A percentile compares a stretch with the other conserved stretches of the same genome.
phyloP scores from a whole-genome alignment of 30 jellyfish, hydroid and myxozoan genomes.

The Aurelia aurita region DNA sequence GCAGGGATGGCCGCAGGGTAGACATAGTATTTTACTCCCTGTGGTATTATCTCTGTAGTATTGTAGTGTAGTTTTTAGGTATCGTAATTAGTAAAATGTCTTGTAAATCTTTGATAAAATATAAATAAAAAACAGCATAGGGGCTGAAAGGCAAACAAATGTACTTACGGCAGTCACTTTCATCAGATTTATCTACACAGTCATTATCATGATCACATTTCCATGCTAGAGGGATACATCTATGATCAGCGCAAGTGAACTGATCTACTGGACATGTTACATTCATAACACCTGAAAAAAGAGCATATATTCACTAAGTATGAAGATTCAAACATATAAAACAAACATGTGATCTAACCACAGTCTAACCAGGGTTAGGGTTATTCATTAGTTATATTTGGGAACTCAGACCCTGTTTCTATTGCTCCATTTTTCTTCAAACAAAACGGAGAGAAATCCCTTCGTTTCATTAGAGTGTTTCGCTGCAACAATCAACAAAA shows the following conservation, averaged over 20 bases:
- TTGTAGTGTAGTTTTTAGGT: no score
- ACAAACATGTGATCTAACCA: background rate
- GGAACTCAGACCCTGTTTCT: background rate
- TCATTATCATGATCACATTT: conserved; percentile 72
- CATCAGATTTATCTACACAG: conserved; percentile 82
- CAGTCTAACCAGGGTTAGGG: background rate
- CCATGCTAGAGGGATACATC: conserved; percentile 73
- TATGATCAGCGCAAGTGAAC: conserved; percentile 52
- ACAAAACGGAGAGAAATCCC: no score
- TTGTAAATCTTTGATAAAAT: no score
- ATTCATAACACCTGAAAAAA: conserved; percentile 44
- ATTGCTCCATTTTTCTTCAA: no score
- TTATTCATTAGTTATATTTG: background rate
- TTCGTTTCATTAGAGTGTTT: no score
- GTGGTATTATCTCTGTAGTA: no score
- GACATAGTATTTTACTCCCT: no score
- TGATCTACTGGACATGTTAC: conserved; percentile 50
- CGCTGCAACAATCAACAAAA: no score
- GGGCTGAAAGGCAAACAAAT: background rate
- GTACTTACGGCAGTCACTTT: conserved; percentile 72
- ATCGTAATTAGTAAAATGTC: no score
- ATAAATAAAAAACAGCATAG: background rate
- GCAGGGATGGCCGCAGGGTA: no score
- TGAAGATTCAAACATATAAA: no score
- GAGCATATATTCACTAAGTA: background rate